Evolutionary conservation across 2,888 invertebrate species (phyloP), one percentile per base, ranked within the genome.

Genomic region (Drosophila hawaiiensis): DNA sequence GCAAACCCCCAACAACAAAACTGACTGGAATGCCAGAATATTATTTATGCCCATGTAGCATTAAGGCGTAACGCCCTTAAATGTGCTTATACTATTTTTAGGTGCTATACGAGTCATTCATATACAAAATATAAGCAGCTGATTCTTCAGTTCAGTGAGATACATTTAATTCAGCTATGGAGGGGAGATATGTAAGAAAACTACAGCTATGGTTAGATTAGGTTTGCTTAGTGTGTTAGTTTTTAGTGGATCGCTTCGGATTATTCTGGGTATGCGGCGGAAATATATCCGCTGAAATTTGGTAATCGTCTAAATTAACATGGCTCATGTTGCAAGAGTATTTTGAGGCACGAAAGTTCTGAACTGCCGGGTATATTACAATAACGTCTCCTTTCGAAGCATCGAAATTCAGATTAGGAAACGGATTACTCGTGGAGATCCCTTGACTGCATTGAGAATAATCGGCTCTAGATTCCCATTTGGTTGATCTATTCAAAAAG

Each of bases 281-380:
- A 12, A 12, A n/a, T 33, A 29, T 35, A 5, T 28, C n/a, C 4
- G 41, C 12, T n/a, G 12, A 16, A 4, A 19, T 9, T 43, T 4
- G 41, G 12, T 7, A 19, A 19, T 6, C 14, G 4, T 7, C 12
- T 28, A 10, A 28, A 28, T 55, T 12, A 14, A 10, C 10, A 3
- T 58, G 55, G 10, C 37, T 54, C 1, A 35, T 25, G 33, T 22
- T 39, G 31, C 47, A 76, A 12, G 87, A 87, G 63, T 84, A 43
- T 33, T 71, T 87, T 1, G 84, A 84, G 4, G 79, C 52, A 4
- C 69, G 69, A 29, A 84, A 89, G 29, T 25, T 53, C 5, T 56
- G 19, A 6, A 12, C 50, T 12, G 84, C 84, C 1, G 90, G 75
- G 64, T 80, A 75, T 39, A 89, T 50, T 19, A 87, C 63, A 5